Conservation (phyloP, 2,113 vertebrate genomes). For the Crotalus viridis region DNA sequence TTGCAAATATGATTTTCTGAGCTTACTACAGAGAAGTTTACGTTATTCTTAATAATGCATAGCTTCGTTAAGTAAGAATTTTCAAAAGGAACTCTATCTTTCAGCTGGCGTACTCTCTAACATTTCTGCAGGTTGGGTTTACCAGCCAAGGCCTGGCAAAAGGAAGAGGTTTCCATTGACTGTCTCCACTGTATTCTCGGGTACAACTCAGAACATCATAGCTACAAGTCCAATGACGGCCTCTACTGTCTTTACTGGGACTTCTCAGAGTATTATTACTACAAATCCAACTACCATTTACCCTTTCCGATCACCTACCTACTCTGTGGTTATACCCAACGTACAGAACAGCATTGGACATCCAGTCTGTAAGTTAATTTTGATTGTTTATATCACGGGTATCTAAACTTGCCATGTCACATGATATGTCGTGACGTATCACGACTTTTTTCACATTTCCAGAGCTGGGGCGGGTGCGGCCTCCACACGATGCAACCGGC, state of each 20-base stretch:
- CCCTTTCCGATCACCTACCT: constrained; percentile 63
- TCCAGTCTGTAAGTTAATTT: constrained; percentile 72
- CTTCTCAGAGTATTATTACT: constrained; percentile 65
- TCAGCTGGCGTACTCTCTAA: constrained; percentile 37
- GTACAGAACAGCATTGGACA: constrained; percentile 64
- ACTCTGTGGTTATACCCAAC: constrained; percentile 66
- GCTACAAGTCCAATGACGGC: constrained; percentile 56
- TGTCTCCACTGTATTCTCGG: constrained; percentile 56
- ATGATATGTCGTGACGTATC: too few species aligned
- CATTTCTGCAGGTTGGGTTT: constrained; percentile 77
- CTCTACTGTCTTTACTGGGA: constrained; percentile 53
- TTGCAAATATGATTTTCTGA: not conserved
- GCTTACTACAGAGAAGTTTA: not conserved
- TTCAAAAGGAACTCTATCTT: not conserved
- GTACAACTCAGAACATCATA: constrained; percentile 65
- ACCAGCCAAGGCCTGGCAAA: constrained; percentile 77
- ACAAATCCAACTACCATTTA: constrained; percentile 62
- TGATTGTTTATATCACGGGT: constrained; percentile 8
- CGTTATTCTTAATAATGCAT: not conserved
- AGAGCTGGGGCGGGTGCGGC: too few species aligned
- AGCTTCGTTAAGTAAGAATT: not conserved
- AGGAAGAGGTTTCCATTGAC: constrained; percentile 67
- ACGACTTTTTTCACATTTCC: too few species aligned
- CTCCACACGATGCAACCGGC: too few species aligned
- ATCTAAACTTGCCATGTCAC: too few species aligned